A percentile compares a stretch with the other conserved stretches of the same genome.
Conservation (phyloP, 2,113 vertebrate genomes). For the Syngnathus scovelli region DNA sequence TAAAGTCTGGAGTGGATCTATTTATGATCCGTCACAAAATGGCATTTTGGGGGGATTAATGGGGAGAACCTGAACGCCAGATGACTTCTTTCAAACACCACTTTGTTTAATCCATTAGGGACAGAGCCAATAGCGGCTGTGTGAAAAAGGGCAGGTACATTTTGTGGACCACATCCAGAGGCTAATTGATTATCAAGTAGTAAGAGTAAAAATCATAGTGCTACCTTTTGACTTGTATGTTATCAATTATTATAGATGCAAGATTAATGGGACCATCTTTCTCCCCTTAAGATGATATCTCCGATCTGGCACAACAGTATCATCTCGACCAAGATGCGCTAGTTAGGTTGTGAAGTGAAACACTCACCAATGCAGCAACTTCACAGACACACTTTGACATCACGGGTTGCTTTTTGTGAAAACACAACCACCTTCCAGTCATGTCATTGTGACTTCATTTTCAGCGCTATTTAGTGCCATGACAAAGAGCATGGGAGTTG, state of each 20-base stretch:
- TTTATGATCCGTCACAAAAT: neutral
- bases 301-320: neutral
- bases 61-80: neutral
- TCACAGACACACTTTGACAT: neutral
- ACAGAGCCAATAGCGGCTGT: neutral
- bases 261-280: neutral
- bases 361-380: neutral
- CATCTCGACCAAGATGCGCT: neutral
- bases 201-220: neutral
- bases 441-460: conserved; percentile 22
- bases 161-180: neutral
- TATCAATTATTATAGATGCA: too few relatives aligned
- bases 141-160: conserved; percentile 3
- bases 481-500: conserved; percentile 72
- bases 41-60: neutral
- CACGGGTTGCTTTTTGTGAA: neutral
- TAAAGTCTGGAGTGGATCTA: neutral
- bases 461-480: conserved; percentile 40
- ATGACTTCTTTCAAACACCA: neutral
- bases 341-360: too few relatives aligned
- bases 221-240: neutral
- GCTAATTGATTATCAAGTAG: neutral
- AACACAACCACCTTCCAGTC: conserved; percentile 6
- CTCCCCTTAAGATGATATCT: neutral
- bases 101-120: conserved; percentile 3